Conservation (phyloP, 2,888 invertebrate genomes). For the Spialia ferax region DNA sequence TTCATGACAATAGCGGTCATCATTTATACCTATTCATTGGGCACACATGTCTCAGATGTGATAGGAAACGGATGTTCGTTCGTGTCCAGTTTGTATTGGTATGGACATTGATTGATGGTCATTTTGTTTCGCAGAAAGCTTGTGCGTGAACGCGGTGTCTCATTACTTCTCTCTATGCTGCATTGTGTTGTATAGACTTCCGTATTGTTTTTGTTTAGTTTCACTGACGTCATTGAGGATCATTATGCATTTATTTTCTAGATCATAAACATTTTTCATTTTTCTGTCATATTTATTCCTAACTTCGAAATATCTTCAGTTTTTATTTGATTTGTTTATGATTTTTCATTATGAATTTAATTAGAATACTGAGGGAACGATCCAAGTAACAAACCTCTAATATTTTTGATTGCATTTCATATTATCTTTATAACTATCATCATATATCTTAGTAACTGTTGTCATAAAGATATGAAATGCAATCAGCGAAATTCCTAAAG, state of each 20-base stretch:
- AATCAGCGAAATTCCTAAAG: conserved; percentile 7
- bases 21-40: conserved; percentile 25
- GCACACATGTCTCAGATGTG: conserved; percentile 44
- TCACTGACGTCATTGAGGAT: conserved; percentile 4
- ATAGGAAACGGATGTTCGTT: conserved; percentile 64
- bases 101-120: conserved; percentile 38
- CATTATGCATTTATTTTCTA: not conserved
- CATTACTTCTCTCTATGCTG: conserved; percentile 17
- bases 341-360: not conserved
- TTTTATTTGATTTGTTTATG: not conserved
- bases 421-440: too few relatives aligned
- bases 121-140: conserved; percentile 35
- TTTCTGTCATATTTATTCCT: not conserved
- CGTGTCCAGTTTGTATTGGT: conserved; percentile 34
- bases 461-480: not conserved
- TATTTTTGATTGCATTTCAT: too few relatives aligned
- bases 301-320: not conserved
- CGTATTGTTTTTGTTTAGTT: conserved; percentile 3
- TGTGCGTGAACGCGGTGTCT: conserved; percentile 19
- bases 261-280: too few relatives aligned
- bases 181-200: conserved; percentile 10
- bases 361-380: not conserved
- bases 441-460: too few relatives aligned
- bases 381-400: not conserved
- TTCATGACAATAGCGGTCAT: conserved; percentile 16